Percentiles rank a stretch among this genome's conserved stretches.
Evolutionary conservation across 2,888 invertebrate genomes (phyloP).

Genomic region (Sarcophaga variegata): DNA sequence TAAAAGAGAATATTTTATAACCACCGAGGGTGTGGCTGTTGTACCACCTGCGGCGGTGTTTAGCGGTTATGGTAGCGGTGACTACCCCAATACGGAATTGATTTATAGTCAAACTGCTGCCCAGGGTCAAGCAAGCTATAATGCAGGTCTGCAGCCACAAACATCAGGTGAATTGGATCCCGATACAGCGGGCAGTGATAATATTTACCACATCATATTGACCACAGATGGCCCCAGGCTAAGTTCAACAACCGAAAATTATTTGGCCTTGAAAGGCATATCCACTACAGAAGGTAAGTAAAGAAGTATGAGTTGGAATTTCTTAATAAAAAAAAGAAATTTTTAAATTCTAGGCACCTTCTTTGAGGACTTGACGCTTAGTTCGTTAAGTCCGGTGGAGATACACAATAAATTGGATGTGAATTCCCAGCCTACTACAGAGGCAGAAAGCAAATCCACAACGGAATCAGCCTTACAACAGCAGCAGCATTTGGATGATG

Average conservation of each 20-base stretch:
- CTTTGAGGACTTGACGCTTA: conserved; percentile 47
- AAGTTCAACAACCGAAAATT: conserved; percentile 61
- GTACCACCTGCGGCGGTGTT: conserved; percentile 16
- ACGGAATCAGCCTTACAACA: conserved; percentile 59
- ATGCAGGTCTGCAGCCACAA: conserved; percentile 65
- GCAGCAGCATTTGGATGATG: conserved; percentile 75
- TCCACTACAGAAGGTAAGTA: conserved; percentile 67
- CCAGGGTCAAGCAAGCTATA: conserved; percentile 43
- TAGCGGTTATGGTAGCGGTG: conserved; percentile 58
- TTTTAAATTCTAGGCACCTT: conserved; percentile 42
- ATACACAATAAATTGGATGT: conserved; percentile 31
- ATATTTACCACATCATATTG: conserved; percentile 77
- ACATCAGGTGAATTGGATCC: conserved; percentile 74
- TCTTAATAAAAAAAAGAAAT: not conserved
- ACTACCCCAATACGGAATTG: conserved; percentile 62
- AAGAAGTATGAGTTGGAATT: not conserved
- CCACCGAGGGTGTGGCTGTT: conserved; percentile 73
- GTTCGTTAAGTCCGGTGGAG: conserved; percentile 24
- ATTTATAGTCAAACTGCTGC: conserved; percentile 62
- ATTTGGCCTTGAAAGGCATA: conserved; percentile 55
- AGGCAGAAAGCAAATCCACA: conserved; percentile 66
- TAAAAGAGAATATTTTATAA: conserved; percentile 75
- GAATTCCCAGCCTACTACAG: conserved; percentile 64
- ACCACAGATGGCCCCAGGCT: conserved; percentile 76
- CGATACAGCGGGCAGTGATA: conserved; percentile 78